These are phyloP conservation scores for Pogonognathellus flavescens DNA, from an alignment of 1,140 invertebrate genomes.

Conservation along the genomic window DNA sequence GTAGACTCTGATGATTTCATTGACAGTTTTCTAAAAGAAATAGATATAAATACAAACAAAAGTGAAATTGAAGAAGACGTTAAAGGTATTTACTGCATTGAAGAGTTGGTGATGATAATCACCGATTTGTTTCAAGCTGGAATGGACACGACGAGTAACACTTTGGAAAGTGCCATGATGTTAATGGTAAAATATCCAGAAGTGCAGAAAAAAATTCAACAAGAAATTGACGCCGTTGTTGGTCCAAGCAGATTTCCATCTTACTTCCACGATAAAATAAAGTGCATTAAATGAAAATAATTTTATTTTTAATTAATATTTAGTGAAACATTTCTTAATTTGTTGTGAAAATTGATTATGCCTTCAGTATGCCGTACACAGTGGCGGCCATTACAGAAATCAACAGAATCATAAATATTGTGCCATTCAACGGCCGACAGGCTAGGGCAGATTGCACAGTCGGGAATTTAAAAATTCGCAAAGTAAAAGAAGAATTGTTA, in stretches of 20 bases:
- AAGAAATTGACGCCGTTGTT: conserved; percentile 84
- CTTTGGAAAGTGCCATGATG: conserved; percentile 76
- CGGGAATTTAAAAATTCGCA: not conserved
- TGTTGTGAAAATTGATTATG: not conserved
- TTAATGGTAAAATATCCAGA: conserved; percentile 68
- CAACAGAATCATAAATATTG: not conserved
- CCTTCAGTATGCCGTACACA: conserved; percentile 80
- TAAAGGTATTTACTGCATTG: conserved; percentile 51
- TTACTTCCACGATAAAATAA: conserved; percentile 76
- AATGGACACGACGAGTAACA: conserved; percentile 85
- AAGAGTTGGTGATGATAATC: conserved; percentile 49
- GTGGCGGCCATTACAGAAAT: conserved; percentile 83
- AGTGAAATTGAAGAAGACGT: not conserved
- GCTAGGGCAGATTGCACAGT: not conserved
- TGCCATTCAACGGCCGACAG: not conserved
- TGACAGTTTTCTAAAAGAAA: conserved; percentile 58
- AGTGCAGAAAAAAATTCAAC: conserved; percentile 82
- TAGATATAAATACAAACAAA: conserved; percentile 38
- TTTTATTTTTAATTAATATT: not conserved
- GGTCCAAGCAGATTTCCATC: conserved; percentile 78
- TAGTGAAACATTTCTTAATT: not conserved
- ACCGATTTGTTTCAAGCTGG: conserved; percentile 74
- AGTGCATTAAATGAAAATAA: not conserved
- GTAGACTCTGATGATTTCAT: conserved; percentile 52
- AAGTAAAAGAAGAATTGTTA: conserved; percentile 1